Percentiles rank a stretch among this genome's conserved stretches.
Conservation (phyloP, 2,888 invertebrate genomes). For the Drosophila borealis region DNA sequence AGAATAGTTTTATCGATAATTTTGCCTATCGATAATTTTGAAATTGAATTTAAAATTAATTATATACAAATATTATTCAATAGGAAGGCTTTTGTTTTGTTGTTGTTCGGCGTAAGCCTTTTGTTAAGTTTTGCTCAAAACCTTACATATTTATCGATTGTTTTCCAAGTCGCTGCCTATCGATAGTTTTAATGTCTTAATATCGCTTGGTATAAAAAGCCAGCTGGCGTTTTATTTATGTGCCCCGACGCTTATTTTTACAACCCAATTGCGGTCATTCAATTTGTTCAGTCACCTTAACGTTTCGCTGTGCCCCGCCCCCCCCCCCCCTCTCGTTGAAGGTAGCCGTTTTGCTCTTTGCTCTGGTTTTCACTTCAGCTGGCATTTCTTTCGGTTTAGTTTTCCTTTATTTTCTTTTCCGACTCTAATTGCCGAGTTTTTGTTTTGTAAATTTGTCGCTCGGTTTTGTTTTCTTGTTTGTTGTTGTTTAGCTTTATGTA, state of each 20-base stretch:
- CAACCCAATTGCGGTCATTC: constrained; percentile 57
- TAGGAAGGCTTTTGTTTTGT: not conserved
- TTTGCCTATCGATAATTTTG: not conserved
- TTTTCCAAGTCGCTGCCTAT: not conserved
- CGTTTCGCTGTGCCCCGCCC: constrained; percentile 20
- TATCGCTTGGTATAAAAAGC: not conserved
- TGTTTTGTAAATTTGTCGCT: constrained; percentile 40
- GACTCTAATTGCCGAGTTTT: constrained; percentile 43
- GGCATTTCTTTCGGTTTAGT: constrained; percentile 42
- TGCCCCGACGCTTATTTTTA: constrained; percentile 26
- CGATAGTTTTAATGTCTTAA: not conserved
- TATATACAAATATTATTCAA: no score
- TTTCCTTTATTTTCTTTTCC: constrained; percentile 40
- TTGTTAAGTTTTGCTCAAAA: not conserved
- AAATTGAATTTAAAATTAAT: not conserved
- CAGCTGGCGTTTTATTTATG: constrained; percentile 5
- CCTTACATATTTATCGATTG: not conserved
- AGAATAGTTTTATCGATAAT: no score
- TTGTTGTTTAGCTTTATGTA: constrained; percentile 44
- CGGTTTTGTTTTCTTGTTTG: constrained; percentile 25
- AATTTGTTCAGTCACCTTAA: constrained; percentile 55
- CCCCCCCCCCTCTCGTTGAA: not conserved
- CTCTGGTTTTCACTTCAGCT: constrained; percentile 56
- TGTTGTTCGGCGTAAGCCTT: not conserved
- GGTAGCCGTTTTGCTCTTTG: constrained; percentile 38